Evolutionary conservation across 1,140 invertebrate genomes (phyloP), one percentile per base, ranked within the genome.

Genomic region (Limonius californicus): DNA sequence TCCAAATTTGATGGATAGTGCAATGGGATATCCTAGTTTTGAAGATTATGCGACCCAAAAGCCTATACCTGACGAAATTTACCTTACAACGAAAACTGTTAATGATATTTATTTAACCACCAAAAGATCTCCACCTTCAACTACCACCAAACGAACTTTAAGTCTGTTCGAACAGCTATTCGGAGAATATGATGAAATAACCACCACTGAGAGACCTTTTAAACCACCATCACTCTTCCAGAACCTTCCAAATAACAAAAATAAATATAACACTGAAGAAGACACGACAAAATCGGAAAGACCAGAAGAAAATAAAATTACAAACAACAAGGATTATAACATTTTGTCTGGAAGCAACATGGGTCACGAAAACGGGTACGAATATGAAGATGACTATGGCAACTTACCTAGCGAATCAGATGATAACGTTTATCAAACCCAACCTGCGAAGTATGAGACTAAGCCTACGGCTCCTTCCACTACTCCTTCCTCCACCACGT

Each of bases 91-190:
- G 3, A 23, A 65, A 15, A 62, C 47, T 43, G 50, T 59, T 16
- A 62, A 65, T 11, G 64, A 62, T 20, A 54, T 62, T 47, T 62
- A 63, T 47, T 21, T 68, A 39, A 65, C 67, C 8, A 65, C 66
- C n/a, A 62, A 54, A 63, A 53, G 15, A 12, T 42, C 1, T 21
- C 54, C 62, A 0, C 39, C 55, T 8, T 30, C n/a, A 8, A 74
- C 68, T 11, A 72, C 73, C 42, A 77, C 75, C 0, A 69, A 72
- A 62, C 67, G 66, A 62, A 12, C 65, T 8, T 64, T 74, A 55
- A 74, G 70, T 57, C 57, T 76, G 47, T 75, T 76, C 59, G 75
- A 76, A 56, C 74, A 76, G 55, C 57, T 76, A 15, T 76, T 75
- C 62, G 74, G 73, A 4, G 70, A 72, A 16, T 76, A 74, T 61